Base-by-base conservation (phyloP, 2,888 invertebrate genomes). In the Leptura quadrifasciata region DNA sequence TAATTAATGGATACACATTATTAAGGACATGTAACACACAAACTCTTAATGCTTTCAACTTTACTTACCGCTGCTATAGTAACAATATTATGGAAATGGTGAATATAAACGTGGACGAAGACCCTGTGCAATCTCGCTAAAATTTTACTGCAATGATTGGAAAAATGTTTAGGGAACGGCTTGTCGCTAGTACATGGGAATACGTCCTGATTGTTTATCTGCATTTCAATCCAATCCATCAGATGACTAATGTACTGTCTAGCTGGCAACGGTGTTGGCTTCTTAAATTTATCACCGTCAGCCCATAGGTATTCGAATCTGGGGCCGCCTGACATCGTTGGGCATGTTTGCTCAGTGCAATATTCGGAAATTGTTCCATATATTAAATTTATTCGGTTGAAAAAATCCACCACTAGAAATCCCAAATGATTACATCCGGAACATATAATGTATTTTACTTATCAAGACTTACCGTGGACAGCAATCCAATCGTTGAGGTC, bases 51-150 rank as follows among this genome's bases (percentile, higher is more conserved):
- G 4, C 2, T 57, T 52, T 21, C 20, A 18, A 54, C 55, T n/a
- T n/a, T 84, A 92, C 94, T 93, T 91, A 96, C 96, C 47, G 97
- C 97, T 82, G 96, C 95, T 84, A 97, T 95, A 60, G 94, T 93
- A 24, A 96, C 94, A 78, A 97, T 92, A 84, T 96, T 92, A 87
- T 97, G 97, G 88, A 97, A 98, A 88, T 97, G 97, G 89, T 97
- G 97, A 80, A 97, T 97, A 87, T 97, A 97, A 58, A 97, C 96
- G 88, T 97, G 97, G 0, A 97, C 97, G 89, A 97, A 97, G 3
- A 97, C 96, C 81, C 97, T 91, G 89, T 96, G 97, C 58, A 97
- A 90, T 67, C 97, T 91, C 0, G 97, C 96, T 82, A 97, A 89
- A 80, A 97, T 97, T 90, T 97, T 97, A 84, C 95, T 94, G 86